These are phyloP conservation scores for Conopomorpha cramerella DNA, from an alignment of 1,140 invertebrate genomes.

Conservation along the genomic window DNA sequence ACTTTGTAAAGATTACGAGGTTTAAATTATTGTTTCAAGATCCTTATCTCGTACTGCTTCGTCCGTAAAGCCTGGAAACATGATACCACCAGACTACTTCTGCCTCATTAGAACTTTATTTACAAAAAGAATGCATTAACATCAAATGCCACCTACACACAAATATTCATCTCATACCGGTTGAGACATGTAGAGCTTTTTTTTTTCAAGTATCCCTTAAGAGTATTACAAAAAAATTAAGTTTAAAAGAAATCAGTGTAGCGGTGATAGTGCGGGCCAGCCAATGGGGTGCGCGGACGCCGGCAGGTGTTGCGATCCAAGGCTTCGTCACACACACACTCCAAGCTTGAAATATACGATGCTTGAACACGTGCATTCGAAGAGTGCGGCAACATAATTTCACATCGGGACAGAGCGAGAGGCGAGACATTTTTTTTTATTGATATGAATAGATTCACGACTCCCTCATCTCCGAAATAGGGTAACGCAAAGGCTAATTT, in stretches of 20 bases:
- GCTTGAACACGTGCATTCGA: constrained; percentile 57
- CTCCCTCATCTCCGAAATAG: constrained; percentile 58
- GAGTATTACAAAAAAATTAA: constrained; percentile 47
- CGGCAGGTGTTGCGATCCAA: constrained; percentile 44
- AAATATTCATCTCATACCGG: constrained; percentile 38
- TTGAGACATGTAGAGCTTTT: constrained; percentile 52
- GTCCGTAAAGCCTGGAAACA: too few relatives aligned
- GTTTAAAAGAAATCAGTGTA: constrained; percentile 58
- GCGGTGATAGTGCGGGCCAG: constrained; percentile 39
- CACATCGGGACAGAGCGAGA: constrained; percentile 19
- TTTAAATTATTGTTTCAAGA: too few relatives aligned
- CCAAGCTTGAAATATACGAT: constrained; percentile 38
- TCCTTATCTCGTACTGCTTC: too few relatives aligned
- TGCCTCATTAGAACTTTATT: constrained; percentile 42
- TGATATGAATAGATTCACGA: constrained; percentile 56
- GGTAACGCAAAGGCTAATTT: constrained; percentile 61
- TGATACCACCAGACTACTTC: too few relatives aligned
- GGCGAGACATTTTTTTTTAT: constrained; percentile 51
- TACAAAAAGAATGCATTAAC: constrained; percentile 37
- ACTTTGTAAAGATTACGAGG: too few relatives aligned
- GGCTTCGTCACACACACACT: constrained; percentile 32
- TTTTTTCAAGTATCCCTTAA: constrained; percentile 47
- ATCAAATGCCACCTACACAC: constrained; percentile 52
- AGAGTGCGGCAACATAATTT: constrained; percentile 36
- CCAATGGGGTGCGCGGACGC: constrained; percentile 50